phyloP scores from a whole-genome alignment of 1,140 invertebrate genomes.

The Antheraea pernyi region DNA sequence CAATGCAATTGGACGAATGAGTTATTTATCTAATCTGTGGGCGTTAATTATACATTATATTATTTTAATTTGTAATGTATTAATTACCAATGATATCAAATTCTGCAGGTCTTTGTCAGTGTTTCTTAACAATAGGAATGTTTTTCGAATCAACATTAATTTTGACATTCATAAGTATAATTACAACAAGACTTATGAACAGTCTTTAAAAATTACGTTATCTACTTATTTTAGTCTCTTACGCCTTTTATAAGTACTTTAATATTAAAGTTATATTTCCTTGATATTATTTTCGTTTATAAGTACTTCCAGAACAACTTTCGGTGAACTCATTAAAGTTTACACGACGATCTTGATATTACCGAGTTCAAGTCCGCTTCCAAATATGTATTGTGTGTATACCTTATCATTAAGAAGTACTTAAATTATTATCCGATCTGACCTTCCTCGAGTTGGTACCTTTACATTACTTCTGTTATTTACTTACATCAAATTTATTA shows the following conservation, averaged over 20 bases:
- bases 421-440: conserved; percentile 1
- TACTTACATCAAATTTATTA: too few relatives aligned
- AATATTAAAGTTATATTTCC: too few relatives aligned
- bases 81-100: too few relatives aligned
- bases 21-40: neutral
- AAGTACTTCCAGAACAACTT: neutral
- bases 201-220: too few relatives aligned
- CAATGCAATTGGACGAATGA: neutral
- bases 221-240: too few relatives aligned
- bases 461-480: neutral
- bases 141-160: too few relatives aligned
- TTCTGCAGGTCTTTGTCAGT: too few relatives aligned
- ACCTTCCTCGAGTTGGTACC: neutral
- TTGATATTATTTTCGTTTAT: neutral
- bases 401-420: neutral
- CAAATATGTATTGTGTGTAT: neutral
- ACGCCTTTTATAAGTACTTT: too few relatives aligned
- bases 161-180: too few relatives aligned
- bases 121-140: too few relatives aligned
- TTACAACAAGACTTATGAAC: too few relatives aligned
- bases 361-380: neutral
- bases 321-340: neutral
- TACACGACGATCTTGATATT: neutral
- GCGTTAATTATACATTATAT: neutral
- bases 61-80: neutral